Conservation (phyloP, 2,888 invertebrate genomes). For the Lysandra coridon region DNA sequence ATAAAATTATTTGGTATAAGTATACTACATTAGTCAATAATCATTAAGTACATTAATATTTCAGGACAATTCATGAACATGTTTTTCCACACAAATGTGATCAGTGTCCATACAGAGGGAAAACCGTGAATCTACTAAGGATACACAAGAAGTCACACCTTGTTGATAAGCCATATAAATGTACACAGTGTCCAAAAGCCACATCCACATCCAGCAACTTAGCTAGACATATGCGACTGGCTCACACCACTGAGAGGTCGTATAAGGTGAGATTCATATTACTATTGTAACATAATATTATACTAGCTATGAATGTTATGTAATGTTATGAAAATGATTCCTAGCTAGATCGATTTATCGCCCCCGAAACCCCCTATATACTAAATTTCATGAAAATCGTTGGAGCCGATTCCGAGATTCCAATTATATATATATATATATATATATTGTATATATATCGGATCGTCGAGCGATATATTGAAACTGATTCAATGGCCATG, state of each 20-base stretch:
- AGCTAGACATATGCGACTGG: conserved; percentile 68
- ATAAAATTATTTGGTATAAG: neutral
- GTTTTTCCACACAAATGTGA: conserved; percentile 72
- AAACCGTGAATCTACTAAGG: conserved; percentile 66
- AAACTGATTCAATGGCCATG: no score
- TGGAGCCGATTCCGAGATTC: no score
- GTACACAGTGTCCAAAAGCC: conserved; percentile 64
- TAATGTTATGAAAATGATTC: no score
- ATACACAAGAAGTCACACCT: conserved; percentile 69
- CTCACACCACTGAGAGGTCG: conserved; percentile 65
- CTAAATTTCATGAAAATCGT: no score
- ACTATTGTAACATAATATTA: neutral
- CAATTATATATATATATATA: no score
- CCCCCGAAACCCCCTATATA: no score
- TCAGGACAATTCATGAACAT: conserved; percentile 62
- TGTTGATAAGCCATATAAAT: conserved; percentile 67
- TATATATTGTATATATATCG: no score
- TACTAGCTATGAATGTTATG: no score
- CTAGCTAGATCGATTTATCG: no score
- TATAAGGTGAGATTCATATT: conserved; percentile 56
- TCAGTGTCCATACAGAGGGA: conserved; percentile 66
- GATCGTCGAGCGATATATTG: no score
- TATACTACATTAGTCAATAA: no score
- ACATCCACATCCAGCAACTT: conserved; percentile 70
- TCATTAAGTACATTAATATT: conserved; percentile 24